A percentile compares a stretch with the other conserved stretches of the same genome.
Evolutionary conservation across 2,888 invertebrate species (phyloP).

Genomic region (Piscicola geometra): DNA sequence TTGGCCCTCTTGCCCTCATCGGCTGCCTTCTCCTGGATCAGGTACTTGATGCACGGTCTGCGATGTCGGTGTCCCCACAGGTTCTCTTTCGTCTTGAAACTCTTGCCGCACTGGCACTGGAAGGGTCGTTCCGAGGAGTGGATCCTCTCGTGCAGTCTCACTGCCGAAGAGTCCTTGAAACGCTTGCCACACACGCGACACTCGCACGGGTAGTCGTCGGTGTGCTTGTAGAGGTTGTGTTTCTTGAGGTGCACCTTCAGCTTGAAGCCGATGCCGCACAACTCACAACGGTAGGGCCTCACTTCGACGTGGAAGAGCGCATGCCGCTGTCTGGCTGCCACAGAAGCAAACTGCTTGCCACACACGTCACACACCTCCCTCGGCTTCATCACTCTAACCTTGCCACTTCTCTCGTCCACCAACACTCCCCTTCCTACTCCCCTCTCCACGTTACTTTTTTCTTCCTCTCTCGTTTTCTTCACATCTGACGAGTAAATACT

Average conservation of each 20-base stretch:
- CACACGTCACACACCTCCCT: slow-evolving; percentile 52
- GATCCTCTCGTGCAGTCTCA: slow-evolving; percentile 44
- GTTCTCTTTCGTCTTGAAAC: slow-evolving; percentile 45
- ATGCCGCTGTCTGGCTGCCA: slow-evolving; percentile 42
- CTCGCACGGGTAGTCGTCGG: slow-evolving; percentile 43
- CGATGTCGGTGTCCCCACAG: slow-evolving; percentile 45
- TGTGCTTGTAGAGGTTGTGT: slow-evolving; percentile 45
- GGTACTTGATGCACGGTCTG: slow-evolving; percentile 40
- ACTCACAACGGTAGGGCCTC: slow-evolving; percentile 40
- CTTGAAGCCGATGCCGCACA: slow-evolving; percentile 44
- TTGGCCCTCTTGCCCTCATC: slow-evolving; percentile 25
- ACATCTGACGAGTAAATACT: not conserved
- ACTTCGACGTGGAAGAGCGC: slow-evolving; percentile 41
- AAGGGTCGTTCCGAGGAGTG: slow-evolving; percentile 43
- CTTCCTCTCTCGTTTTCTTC: not conserved
- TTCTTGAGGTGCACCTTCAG: slow-evolving; percentile 45
- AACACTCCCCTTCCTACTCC: not conserved
- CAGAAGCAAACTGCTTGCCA: slow-evolving; percentile 41
- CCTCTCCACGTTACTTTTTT: not conserved
- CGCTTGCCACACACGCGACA: slow-evolving; percentile 44
- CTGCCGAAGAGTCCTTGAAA: slow-evolving; percentile 45
- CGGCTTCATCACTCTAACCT: slow-evolving; percentile 65
- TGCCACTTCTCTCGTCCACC: slow-evolving; percentile 82
- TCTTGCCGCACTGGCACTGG: slow-evolving; percentile 43
- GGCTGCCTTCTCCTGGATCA: slow-evolving; percentile 35